These are phyloP conservation scores for Mellivora capensis DNA, from an alignment of 2,113 vertebrate genomes.

Conservation along the genomic window DNA sequence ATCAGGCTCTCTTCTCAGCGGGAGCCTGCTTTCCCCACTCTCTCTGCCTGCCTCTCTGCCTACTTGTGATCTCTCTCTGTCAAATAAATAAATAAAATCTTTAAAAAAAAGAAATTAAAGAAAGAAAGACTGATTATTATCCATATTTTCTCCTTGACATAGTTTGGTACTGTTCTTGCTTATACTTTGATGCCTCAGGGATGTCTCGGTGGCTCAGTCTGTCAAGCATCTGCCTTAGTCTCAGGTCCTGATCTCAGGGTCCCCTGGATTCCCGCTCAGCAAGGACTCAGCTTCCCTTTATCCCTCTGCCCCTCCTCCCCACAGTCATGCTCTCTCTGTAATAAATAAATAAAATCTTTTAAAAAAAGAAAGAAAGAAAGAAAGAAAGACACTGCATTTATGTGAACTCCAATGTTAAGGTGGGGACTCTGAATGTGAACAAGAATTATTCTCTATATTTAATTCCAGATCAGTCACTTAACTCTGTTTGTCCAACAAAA, in stretches of 20 bases:
- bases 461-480: neutral
- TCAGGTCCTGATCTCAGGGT: neutral
- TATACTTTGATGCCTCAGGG: neutral
- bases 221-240: neutral
- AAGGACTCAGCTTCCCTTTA: neutral
- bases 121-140: neutral
- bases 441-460: neutral
- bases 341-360: neutral
- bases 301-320: neutral
- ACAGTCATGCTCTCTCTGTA: neutral
- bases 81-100: too few species aligned
- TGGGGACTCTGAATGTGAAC: neutral
- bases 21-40: too few species aligned
- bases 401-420: neutral
- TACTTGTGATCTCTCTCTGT: too few species aligned
- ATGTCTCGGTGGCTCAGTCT: neutral
- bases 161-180: neutral
- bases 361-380: neutral
- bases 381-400: neutral
- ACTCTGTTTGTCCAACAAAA: neutral
- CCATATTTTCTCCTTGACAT: neutral
- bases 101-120: neutral
- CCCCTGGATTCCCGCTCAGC: neutral
- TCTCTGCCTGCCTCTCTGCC: too few species aligned
- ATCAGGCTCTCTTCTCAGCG: too few species aligned